A percentile compares a stretch with the other conserved stretches of the same genome.
Evolutionary conservation across 2,888 invertebrate species (phyloP).

Genomic region (Sarcophaga variegata): DNA sequence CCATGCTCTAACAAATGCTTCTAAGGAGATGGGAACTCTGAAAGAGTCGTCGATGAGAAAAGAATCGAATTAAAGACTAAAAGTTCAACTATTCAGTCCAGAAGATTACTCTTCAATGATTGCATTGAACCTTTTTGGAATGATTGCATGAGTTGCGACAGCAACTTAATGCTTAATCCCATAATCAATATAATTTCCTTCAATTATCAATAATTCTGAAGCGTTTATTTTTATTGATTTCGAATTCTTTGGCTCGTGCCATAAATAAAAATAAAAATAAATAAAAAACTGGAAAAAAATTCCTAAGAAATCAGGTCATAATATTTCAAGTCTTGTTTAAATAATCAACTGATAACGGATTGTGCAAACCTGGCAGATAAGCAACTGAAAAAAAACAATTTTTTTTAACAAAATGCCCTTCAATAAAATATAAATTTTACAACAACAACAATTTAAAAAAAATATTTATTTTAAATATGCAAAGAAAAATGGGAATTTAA

Average conservation of each 20-base stretch:
- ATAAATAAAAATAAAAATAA: background rate
- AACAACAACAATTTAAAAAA: background rate
- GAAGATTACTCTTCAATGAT: no score
- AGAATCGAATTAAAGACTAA: no score
- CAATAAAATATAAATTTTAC: no score
- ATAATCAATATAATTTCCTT: background rate
- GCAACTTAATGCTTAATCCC: background rate
- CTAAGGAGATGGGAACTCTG: no score
- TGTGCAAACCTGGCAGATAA: background rate
- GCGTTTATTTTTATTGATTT: background rate
- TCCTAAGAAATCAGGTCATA: background rate
- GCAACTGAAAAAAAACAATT: background rate
- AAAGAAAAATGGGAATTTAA: background rate
- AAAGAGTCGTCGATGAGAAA: no score
- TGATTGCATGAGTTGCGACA: no score
- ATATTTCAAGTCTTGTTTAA: background rate
- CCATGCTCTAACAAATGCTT: no score
- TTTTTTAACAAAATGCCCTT: background rate
- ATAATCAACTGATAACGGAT: background rate
- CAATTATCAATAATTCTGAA: background rate
- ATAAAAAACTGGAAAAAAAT: background rate
- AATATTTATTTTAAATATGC: background rate
- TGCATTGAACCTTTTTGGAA: no score
- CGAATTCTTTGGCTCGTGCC: background rate
- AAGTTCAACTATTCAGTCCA: no score